Base-by-base conservation (phyloP, 2,797 vertebrate genomes). In the Phrynocephalus guinanensis region DNA sequence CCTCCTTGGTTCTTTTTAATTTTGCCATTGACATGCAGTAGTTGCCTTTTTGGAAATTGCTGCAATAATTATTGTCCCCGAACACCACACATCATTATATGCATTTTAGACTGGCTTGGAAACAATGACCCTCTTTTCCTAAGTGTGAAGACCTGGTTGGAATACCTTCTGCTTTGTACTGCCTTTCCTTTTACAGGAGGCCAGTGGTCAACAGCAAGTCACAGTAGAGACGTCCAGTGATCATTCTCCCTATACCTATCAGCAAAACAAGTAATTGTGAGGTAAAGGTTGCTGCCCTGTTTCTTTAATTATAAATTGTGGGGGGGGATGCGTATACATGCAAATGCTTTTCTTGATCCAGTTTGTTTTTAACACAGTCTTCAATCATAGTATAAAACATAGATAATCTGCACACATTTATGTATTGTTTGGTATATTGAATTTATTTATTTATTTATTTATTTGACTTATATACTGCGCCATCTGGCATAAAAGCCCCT, bases 181-280 rank as follows among this genome's bases (percentile, higher is more conserved):
- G 78, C 90, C 71, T 95, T 82, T 90, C 95, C 94, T 86, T 93
- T 95, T 94, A 78, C 95, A 99, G 99, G 99, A 99, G 93, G 98
- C 98, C 88, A 98, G 97, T 93, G 97, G 97, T 92, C 98, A 98
- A 91, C 97, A 98, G 83, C 98, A 98, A 94, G 97, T 97, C 94
- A 94, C 97, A 89, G 97, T 98, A 94, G 99, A 99, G 92, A 97
- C 99, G 22, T 97, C 98, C 90, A 97, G 96, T 94, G 99, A 98
- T 94, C 99, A 98, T 97, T 99, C 98, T 95, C 98, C 98, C 18
- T 99, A 99, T 90, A 96, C 98, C 72, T 99, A 99, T 97, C 99
- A 99, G 97, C 99, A 98, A 96, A 97, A 97, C 97, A 99, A 99
- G 97, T 99, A 98, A 98, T 95, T 96, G 95, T 95, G 97, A 98